phyloP scores from a whole-genome alignment of 2,797 vertebrate genomes.

The Microtus obscurus region DNA sequence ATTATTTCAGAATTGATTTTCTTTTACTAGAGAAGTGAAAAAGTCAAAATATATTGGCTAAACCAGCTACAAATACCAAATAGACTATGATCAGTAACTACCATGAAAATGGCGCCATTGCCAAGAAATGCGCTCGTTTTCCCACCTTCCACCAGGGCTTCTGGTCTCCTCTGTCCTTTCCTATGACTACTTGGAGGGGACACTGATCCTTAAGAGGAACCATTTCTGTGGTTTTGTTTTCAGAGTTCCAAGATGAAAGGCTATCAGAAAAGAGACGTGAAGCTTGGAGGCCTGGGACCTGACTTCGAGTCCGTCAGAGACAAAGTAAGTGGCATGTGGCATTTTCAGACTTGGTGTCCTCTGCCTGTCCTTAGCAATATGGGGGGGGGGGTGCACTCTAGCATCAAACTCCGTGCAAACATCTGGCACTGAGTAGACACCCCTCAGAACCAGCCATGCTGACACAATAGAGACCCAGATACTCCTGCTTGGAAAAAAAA shows the following conservation, averaged over 20 bases:
- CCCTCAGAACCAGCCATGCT: neutral
- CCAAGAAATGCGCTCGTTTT: neutral
- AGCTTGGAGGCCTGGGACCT: constrained; percentile 93
- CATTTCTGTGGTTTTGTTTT: constrained; percentile 71
- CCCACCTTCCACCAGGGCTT: neutral
- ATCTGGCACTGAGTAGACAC: constrained; percentile 26
- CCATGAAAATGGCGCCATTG: neutral
- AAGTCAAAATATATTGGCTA: constrained; percentile 45
- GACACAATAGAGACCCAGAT: constrained; percentile 7
- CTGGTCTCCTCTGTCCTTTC: neutral
- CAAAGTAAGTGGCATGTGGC: constrained; percentile 88
- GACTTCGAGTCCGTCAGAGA: constrained; percentile 89
- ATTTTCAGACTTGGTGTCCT: neutral
- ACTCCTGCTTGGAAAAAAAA: neutral
- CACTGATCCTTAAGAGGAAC: neutral
- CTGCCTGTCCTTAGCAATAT: neutral
- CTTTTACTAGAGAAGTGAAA: constrained; percentile 48
- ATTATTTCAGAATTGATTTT: constrained; percentile 48
- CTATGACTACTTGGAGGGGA: neutral
- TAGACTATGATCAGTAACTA: neutral
- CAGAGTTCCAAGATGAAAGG: constrained; percentile 88
- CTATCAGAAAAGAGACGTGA: constrained; percentile 88
- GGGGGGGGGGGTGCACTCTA: neutral
- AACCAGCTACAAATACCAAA: constrained; percentile 34
- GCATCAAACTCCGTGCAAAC: neutral